These are phyloP conservation scores for Eucidaris tribuloides DNA, from an alignment of 35 echinoderm and acorn worm species.

Conservation along the genomic window DNA sequence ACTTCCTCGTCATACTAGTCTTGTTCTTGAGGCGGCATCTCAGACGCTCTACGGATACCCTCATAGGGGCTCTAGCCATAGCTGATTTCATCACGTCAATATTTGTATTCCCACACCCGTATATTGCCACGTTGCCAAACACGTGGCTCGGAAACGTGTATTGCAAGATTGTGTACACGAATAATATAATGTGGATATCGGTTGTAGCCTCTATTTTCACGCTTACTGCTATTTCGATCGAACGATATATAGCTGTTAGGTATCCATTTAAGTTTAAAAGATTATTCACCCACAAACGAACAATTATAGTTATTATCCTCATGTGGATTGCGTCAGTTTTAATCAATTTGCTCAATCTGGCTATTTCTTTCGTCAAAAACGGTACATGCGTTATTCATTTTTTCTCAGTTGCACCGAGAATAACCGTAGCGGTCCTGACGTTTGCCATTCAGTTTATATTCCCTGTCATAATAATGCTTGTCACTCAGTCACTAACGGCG, in stretches of 20 bases:
- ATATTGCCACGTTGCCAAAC: background rate
- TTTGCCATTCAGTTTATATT: conserved; percentile 35
- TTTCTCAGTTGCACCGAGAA: background rate
- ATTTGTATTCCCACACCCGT: conserved; percentile 68
- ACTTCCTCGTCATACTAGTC: conserved; percentile 58
- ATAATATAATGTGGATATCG: conserved; percentile 71
- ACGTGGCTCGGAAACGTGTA: conserved; percentile 38
- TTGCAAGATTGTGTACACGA: conserved; percentile 68
- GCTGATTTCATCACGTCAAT: conserved; percentile 83
- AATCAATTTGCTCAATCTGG: background rate
- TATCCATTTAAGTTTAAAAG: conserved; percentile 65
- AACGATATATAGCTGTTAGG: conserved; percentile 79
- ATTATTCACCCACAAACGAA: background rate
- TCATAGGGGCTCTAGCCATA: conserved; percentile 66
- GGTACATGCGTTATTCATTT: background rate
- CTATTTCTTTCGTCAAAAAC: background rate
- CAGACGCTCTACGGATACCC: conserved; percentile 63
- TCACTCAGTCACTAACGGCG: conserved; percentile 3
- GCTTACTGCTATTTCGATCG: conserved; percentile 72
- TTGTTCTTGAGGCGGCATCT: conserved; percentile 31
- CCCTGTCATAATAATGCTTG: conserved; percentile 45
- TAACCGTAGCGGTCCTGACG: background rate
- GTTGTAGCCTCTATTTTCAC: conserved; percentile 75
- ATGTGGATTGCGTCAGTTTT: background rate
- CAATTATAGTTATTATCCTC: background rate